Percentiles rank a stretch among this genome's conserved stretches.
Conservation (phyloP, 2,113 vertebrate species). For the Dipodomys merriami region DNA sequence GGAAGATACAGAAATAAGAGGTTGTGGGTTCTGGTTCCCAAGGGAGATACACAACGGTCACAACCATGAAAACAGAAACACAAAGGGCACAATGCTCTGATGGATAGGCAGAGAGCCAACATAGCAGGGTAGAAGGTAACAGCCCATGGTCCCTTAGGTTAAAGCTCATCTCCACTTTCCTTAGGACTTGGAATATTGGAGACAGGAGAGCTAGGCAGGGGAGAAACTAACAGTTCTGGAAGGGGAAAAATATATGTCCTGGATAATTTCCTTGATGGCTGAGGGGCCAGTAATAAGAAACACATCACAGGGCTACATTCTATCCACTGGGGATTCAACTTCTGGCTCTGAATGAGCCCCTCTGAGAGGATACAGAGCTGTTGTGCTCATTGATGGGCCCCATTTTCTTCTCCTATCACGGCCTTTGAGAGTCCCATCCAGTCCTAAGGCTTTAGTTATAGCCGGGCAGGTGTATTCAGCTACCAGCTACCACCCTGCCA, state of each 20-base stretch:
- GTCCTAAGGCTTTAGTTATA: not conserved
- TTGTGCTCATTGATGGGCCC: not conserved
- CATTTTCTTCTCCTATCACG: not conserved
- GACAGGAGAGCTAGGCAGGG: not conserved
- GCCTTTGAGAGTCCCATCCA: not conserved
- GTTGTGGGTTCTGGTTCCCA: not conserved
- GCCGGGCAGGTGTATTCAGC: not conserved
- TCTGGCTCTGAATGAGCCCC: not conserved
- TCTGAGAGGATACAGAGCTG: not conserved
- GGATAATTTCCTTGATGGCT: not conserved
- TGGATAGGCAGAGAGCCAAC: not conserved
- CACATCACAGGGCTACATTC: not conserved
- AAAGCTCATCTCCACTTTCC: not conserved
- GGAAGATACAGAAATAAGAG: not conserved
- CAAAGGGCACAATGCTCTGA: not conserved
- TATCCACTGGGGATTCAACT: not conserved
- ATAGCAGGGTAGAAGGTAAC: not conserved
- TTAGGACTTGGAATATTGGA: not conserved
- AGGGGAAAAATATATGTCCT: not conserved
- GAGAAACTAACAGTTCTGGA: not conserved
- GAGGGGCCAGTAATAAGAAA: not conserved
- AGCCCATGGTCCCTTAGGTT: fast-evolving
- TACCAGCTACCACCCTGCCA: not conserved
- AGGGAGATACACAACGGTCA: not conserved
- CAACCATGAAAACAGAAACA: not conserved